A percentile compares a stretch with the other conserved stretches of the same genome.
These are phyloP conservation scores for Pluvialis apricaria DNA, from an alignment of 2,113 vertebrate species.

Conservation along the genomic window DNA sequence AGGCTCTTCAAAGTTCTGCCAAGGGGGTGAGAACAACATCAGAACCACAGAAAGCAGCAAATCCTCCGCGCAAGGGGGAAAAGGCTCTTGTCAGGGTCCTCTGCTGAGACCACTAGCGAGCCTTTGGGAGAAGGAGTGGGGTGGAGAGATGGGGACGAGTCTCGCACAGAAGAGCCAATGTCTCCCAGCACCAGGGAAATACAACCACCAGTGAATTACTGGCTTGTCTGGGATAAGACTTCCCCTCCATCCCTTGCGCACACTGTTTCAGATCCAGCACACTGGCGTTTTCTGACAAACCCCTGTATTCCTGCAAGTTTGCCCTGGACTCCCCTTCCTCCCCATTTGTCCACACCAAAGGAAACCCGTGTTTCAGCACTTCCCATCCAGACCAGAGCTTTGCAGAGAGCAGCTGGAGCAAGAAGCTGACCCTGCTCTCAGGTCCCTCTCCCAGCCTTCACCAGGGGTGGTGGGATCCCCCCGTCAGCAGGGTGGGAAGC, in stretches of 20 bases:
- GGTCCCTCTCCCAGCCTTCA: not conserved
- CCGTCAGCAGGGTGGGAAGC: not conserved
- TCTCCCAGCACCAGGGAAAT: not conserved
- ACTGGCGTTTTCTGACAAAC: not conserved
- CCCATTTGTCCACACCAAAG: accelerated
- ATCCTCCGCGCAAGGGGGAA: accelerated
- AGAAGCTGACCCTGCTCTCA: not conserved
- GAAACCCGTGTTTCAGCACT: accelerated
- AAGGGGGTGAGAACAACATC: not conserved
- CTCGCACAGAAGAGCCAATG: accelerated
- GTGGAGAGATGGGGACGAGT: not conserved
- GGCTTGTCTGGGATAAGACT: not conserved
- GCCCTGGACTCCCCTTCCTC: not conserved
- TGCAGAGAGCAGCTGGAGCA: not conserved
- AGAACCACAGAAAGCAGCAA: not conserved
- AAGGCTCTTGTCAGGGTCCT: not conserved
- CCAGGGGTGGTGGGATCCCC: not conserved
- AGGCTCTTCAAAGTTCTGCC: constrained; percentile 35
- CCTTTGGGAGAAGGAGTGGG: not conserved
- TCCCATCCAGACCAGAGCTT: not conserved
- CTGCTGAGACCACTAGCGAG: not conserved
- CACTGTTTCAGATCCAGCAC: not conserved
- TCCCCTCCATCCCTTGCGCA: not conserved
- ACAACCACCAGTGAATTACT: not conserved
- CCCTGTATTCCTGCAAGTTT: not conserved